phyloP scores from a whole-genome alignment of 2,797 vertebrate species.

The Cheirogaleus major region DNA sequence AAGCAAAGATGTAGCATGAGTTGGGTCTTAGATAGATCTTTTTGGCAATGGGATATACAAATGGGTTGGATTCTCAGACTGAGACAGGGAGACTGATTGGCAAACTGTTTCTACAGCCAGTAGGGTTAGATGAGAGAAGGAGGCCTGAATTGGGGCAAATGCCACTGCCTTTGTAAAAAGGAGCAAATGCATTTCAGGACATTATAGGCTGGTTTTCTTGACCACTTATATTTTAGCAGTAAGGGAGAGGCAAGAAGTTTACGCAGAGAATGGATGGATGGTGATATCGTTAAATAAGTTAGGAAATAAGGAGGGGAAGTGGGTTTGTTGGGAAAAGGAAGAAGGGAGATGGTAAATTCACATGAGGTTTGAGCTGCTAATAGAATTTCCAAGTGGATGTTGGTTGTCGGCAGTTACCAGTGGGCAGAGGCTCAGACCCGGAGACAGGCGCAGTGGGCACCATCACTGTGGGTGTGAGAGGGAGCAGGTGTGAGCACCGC shows the following conservation, averaged over 20 bases:
- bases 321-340: not conserved
- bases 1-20: not conserved
- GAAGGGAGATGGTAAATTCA: not conserved
- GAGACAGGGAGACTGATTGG: not conserved
- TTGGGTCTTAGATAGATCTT: not conserved
- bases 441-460: not conserved
- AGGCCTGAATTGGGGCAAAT: not conserved
- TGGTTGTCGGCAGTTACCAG: not conserved
- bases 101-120: not conserved
- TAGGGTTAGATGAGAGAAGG: not conserved
- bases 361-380: not conserved
- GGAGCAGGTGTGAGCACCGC: not conserved
- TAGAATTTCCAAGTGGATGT: conserved; percentile 9
- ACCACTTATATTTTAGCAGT: not conserved
- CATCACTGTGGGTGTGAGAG: not conserved
- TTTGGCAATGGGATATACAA: not conserved
- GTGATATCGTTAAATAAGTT: not conserved
- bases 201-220: not conserved
- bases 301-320: not conserved
- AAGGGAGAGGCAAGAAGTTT: not conserved
- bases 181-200: not conserved
- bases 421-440: not conserved
- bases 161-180: not conserved
- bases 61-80: not conserved
- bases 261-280: not conserved